Evolutionary conservation across 2,113 vertebrate genomes (phyloP).

Genomic region (Muntiacus reevesi): DNA sequence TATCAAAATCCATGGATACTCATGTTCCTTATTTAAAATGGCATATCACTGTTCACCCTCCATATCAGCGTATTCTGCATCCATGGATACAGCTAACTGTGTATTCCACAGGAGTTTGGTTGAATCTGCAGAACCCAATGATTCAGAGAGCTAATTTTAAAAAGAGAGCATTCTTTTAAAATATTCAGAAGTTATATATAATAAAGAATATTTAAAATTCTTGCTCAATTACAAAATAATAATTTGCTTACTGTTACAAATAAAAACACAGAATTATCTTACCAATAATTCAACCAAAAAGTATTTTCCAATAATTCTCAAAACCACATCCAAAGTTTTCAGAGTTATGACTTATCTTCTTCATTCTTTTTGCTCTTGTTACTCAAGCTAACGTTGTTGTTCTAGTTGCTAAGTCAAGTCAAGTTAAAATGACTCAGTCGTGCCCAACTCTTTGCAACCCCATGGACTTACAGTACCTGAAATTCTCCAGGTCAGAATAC

Average conservation of each 20-base stretch:
- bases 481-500: neutral
- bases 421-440: neutral
- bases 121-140: neutral
- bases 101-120: neutral
- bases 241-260: neutral
- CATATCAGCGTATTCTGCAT: too few species aligned
- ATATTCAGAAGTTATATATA: neutral
- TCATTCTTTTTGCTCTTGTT: neutral
- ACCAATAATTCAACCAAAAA: neutral
- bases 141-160: neutral
- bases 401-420: neutral
- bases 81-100: neutral
- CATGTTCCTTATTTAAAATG: neutral
- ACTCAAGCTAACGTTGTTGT: neutral
- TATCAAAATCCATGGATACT: neutral
- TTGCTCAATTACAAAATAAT: neutral
- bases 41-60: neutral
- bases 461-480: neutral
- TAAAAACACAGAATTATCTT: neutral
- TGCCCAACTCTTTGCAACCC: neutral
- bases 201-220: neutral
- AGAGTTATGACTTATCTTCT: neutral
- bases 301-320: neutral
- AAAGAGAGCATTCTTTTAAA: neutral
- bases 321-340: neutral